Evolutionary conservation across 2,797 vertebrate genomes (phyloP).

Genomic region (Sandelia bainsii): DNA sequence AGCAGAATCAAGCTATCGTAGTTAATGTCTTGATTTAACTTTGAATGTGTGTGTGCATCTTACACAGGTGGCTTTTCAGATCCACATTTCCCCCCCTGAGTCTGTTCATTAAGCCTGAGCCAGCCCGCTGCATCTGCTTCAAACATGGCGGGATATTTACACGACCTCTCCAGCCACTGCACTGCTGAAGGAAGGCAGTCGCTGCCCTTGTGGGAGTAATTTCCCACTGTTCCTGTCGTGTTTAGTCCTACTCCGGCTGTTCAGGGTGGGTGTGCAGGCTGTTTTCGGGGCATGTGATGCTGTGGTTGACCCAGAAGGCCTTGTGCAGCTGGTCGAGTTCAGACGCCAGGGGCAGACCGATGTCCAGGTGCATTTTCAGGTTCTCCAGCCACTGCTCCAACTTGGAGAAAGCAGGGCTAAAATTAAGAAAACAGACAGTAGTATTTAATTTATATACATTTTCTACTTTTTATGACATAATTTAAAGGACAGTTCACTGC

Average conservation of each 20-base stretch:
- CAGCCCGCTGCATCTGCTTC: slow-evolving; percentile 38
- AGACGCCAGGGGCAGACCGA: slow-evolving; percentile 89
- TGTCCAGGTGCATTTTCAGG: slow-evolving; percentile 94
- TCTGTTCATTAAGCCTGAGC: slow-evolving; percentile 66
- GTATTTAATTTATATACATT: neutral
- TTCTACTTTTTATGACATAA: neutral
- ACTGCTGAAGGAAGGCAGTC: slow-evolving; percentile 12
- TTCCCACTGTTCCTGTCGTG: slow-evolving; percentile 23
- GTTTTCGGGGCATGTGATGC: slow-evolving; percentile 78
- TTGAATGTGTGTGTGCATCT: slow-evolving; percentile 43
- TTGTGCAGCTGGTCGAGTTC: slow-evolving; percentile 92
- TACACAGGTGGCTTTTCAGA: slow-evolving; percentile 67
- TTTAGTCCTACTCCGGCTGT: slow-evolving; percentile 83
- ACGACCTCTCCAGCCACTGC: slow-evolving; percentile 43
- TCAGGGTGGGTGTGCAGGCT: slow-evolving; percentile 86
- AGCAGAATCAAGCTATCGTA: slow-evolving; percentile 60
- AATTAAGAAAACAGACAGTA: neutral
- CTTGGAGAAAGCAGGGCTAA: slow-evolving; percentile 91
- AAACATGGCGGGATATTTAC: slow-evolving; percentile 46
- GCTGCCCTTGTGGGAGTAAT: slow-evolving; percentile 14
- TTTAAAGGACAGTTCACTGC: neutral
- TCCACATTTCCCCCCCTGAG: slow-evolving; percentile 70
- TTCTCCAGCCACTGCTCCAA: slow-evolving; percentile 95
- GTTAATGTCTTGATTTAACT: slow-evolving; percentile 59
- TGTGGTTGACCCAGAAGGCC: slow-evolving; percentile 89